These are phyloP conservation scores for Amazona vittata DNA, from an alignment of 2,113 vertebrate genomes.

Conservation along the genomic window DNA sequence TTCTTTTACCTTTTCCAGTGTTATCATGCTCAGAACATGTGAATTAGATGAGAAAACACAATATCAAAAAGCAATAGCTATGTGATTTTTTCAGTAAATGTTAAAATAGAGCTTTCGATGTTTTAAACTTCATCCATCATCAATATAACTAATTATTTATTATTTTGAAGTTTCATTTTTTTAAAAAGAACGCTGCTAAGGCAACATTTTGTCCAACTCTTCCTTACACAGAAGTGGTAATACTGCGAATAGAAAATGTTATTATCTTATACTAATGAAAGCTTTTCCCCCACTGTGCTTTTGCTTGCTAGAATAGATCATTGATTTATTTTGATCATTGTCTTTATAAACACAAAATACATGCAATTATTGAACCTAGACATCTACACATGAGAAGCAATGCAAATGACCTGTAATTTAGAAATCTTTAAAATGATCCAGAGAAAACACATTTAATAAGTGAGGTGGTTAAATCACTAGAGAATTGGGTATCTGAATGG, in stretches of 20 bases:
- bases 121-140: background rate
- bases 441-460: background rate
- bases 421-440: background rate
- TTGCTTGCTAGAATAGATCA: background rate
- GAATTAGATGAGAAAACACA: background rate
- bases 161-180: background rate
- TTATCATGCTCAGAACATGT: background rate
- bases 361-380: background rate
- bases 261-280: background rate
- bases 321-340: background rate
- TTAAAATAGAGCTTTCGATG: background rate
- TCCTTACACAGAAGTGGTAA: background rate
- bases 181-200: background rate
- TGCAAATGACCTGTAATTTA: background rate
- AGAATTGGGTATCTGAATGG: background rate
- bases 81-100: background rate
- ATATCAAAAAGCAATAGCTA: background rate
- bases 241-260: background rate
- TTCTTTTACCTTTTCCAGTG: background rate
- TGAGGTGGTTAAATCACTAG: background rate
- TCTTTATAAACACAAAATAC: background rate
- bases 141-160: background rate
- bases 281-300: background rate
- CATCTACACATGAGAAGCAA: background rate
- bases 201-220: background rate